Percentiles rank a stretch among this genome's conserved stretches.
These are phyloP conservation scores for Brachionus manjavacas DNA, from an alignment of 1,140 invertebrate species.

Conservation along the genomic window DNA sequence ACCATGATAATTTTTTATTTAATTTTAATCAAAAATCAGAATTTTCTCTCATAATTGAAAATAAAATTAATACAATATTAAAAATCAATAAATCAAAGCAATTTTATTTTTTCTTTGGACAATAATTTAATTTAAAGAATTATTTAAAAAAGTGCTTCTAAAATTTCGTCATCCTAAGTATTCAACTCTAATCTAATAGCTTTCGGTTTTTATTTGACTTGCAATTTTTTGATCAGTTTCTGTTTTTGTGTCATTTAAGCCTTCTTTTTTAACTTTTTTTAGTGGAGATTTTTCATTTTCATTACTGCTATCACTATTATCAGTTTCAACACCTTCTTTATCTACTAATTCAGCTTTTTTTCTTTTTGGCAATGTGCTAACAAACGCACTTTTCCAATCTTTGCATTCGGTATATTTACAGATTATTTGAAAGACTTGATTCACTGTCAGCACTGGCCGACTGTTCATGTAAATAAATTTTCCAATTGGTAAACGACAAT, in stretches of 20 bases:
- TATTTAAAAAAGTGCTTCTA: neutral
- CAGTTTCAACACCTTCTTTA: neutral
- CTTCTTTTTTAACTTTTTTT: neutral
- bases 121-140: neutral
- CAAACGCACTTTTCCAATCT: conserved; percentile 37
- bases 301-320: neutral
- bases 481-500: conserved; percentile 80
- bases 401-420: conserved; percentile 32
- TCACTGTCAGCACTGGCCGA: conserved; percentile 86
- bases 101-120: neutral
- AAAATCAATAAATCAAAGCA: neutral
- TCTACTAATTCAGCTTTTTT: neutral
- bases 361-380: conserved; percentile 36
- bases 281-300: neutral
- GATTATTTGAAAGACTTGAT: conserved; percentile 70
- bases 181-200: neutral
- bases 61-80: neutral
- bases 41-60: neutral
- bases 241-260: neutral
- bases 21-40: neutral
- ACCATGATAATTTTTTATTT: neutral
- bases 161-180: neutral
- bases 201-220: neutral
- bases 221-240: neutral
- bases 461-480: conserved; percentile 87